A percentile compares a stretch with the other conserved stretches of the same genome.
These are phyloP conservation scores for Abscondita cerata DNA, from an alignment of 2,888 invertebrate genomes.

Conservation along the genomic window DNA sequence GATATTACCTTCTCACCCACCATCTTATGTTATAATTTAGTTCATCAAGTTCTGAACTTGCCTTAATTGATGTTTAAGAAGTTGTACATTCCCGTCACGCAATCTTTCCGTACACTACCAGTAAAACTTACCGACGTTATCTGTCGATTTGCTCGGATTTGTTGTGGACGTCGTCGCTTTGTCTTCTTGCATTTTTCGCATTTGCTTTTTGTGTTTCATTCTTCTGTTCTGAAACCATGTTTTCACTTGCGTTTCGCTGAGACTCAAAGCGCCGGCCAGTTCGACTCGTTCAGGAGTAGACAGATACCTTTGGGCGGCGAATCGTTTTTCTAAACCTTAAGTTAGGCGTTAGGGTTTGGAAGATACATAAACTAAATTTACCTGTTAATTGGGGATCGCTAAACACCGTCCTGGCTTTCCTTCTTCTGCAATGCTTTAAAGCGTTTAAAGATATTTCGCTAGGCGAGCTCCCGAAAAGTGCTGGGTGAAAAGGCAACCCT, in stretches of 20 bases:
- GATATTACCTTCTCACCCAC: conserved; percentile 45
- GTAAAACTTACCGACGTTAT: conserved; percentile 16
- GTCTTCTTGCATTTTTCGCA: conserved; percentile 72
- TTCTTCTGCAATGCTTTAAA: conserved; percentile 90
- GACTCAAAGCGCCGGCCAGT: conserved; percentile 87
- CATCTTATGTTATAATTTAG: conserved; percentile 52
- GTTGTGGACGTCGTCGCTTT: conserved; percentile 41
- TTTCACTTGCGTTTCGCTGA: conserved; percentile 94
- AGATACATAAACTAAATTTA: conserved; percentile 31
- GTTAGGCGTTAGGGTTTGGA: background rate
- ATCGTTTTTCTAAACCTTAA: conserved; percentile 89
- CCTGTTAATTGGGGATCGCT: conserved; percentile 78
- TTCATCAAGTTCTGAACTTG: conserved; percentile 52
- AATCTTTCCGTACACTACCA: background rate
- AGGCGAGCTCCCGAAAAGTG: conserved; percentile 69
- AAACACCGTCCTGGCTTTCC: conserved; percentile 95
- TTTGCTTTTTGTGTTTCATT: conserved; percentile 96
- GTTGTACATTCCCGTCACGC: conserved; percentile 36
- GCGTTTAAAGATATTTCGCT: conserved; percentile 75
- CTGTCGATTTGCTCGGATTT: conserved; percentile 12
- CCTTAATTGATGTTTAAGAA: conserved; percentile 55
- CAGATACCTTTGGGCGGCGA: conserved; percentile 92
- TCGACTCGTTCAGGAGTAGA: conserved; percentile 97
- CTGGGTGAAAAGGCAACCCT: conserved; percentile 70
- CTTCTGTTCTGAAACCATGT: conserved; percentile 98